Evolutionary conservation across 2,113 vertebrate genomes (phyloP), one percentile per base, ranked within the genome.

Genomic region (Todiramphus saurophagus): DNA sequence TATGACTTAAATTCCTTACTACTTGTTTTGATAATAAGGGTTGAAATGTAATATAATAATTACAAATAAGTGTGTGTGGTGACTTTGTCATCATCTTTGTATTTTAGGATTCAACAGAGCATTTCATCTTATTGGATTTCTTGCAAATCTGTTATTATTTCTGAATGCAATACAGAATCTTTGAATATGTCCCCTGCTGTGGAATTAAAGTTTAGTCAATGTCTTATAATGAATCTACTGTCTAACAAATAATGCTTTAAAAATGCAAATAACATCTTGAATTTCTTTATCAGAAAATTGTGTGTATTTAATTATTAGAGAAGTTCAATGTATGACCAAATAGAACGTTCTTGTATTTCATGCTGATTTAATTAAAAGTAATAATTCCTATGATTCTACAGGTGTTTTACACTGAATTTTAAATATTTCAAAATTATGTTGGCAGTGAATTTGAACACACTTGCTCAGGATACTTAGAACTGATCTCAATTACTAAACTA

Each of bases 251-350:
- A 92, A 93, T 83, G 41, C 39, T 95, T 97, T 81, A 91, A 94
- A 97, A 97, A 96, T 82, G 86, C 59, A 97, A 87, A 87, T 94
- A 97, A 90, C 55, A 87, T 93, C 92, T 94, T 94, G 67, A 95
- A 91, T 96, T 97, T 95, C 72, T 77, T 96, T 95, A 94, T 97
- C 96, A 95, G 90, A 90, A 97, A 96, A 97, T 91, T 93, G 51
- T 87, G 59, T 95, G 74, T 63, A 77, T 96, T 97, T 97, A 95
- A 97, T 96, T 97, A 77, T 95, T 93, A 83, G 73, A 93, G 95
- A 95, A 93, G 27, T 6, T 85, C 92, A 97, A 93, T 66, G 46
- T 39, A 25, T 90, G 80, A 92, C 37, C 68, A 96, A 96, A 94
- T 78, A 64, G 85, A 95, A 96, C 91, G 90, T 94, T 97, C 97